A percentile compares a stretch with the other conserved stretches of the same genome.
Evolutionary conservation across 1,140 invertebrate species (phyloP).

Genomic region (Drosophila setifemur): DNA sequence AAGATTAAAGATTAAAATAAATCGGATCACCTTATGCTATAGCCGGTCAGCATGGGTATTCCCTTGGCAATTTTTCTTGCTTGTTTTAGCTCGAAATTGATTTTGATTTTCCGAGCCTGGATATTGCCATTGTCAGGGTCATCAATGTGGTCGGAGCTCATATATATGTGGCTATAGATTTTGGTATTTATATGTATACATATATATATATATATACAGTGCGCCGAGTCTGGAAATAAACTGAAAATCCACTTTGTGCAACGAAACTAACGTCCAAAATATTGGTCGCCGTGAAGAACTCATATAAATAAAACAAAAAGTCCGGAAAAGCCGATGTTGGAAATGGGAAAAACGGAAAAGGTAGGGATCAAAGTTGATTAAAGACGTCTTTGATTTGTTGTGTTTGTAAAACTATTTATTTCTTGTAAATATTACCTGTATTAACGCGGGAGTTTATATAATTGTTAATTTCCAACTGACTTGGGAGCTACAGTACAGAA

Average conservation of each 20-base stretch:
- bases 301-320: slow-evolving; percentile 47
- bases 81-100: slow-evolving; percentile 25
- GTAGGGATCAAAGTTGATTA: no score
- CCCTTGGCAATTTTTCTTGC: background rate
- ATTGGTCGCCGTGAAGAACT: slow-evolving; percentile 63
- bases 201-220: background rate
- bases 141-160: no score
- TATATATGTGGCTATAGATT: no score
- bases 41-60: no score
- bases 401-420: no score
- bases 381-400: no score
- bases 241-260: slow-evolving; percentile 69
- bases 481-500: no score
- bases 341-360: background rate
- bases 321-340: background rate
- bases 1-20: no score
- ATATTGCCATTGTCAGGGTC: slow-evolving; percentile 49
- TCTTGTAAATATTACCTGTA: no score
- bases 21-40: no score
- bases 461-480: no score
- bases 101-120: slow-evolving; percentile 17
- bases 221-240: slow-evolving; percentile 17
- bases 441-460: no score
- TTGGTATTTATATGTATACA: background rate
- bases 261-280: slow-evolving; percentile 30